These are phyloP conservation scores for Clunio marinus DNA, from an alignment of 2,888 invertebrate species.

Conservation along the genomic window DNA sequence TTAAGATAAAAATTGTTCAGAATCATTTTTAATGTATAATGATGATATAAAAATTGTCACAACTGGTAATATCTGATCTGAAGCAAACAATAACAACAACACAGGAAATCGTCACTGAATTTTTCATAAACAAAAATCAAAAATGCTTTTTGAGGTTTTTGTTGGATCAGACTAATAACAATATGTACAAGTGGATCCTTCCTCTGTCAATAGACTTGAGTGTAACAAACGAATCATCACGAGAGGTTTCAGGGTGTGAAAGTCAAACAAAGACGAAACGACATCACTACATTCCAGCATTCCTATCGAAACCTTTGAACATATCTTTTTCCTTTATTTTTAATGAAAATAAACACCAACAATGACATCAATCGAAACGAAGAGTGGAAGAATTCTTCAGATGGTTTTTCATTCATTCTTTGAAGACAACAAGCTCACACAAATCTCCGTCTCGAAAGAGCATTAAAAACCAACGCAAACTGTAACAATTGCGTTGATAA, in stretches of 20 bases:
- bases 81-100: neutral
- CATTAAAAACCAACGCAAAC: conserved; percentile 4
- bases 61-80: neutral
- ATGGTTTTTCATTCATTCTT: neutral
- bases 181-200: conserved; percentile 12
- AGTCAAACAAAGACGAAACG: conserved; percentile 6
- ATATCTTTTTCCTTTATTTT: neutral
- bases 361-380: neutral
- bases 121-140: neutral
- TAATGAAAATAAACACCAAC: conserved; percentile 11
- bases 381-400: conserved; percentile 1
- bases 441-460: no score
- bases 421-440: no score
- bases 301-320: conserved; percentile 15
- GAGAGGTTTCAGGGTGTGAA: conserved; percentile 17
- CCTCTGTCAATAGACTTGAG: neutral
- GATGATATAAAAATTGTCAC: neutral
- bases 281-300: neutral
- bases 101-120: conserved; percentile 11
- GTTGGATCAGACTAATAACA: neutral
- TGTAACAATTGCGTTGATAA: conserved; percentile 14
- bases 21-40: neutral
- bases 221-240: no score
- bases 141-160: neutral
- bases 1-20: conserved; percentile 54